Evolutionary conservation across 2,113 vertebrate genomes (phyloP), one percentile per base, ranked within the genome.

Genomic region (Alaudala cheleensis): DNA sequence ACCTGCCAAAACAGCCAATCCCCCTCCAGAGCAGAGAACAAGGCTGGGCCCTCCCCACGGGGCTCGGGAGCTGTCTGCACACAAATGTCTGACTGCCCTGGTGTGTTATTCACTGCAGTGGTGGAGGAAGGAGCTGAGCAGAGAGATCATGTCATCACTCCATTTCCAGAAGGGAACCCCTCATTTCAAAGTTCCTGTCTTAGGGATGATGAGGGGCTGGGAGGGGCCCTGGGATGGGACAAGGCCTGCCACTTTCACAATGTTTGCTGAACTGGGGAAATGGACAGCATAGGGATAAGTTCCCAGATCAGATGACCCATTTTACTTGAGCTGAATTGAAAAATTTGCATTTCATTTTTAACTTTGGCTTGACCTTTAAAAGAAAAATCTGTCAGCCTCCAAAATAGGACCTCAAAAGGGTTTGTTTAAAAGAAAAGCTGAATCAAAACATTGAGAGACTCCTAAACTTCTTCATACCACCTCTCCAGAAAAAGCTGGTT

Each of bases 321-420:
- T 96, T 93, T 69, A 85, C 53, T 79, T 64, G 47, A 81, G 34
- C 7, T 77, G 79, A 92, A 81, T 9, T 58, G 71, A 85, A 92
- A 40, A 89, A 64, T 76, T 87, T 87, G 29, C 37, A 37, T 95
- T 90, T 94, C 25, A 49, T 61, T 87, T 92, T 85, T 60, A 94
- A 49, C 47, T 81, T 66, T 58, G 25, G 25, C 33, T 95, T 93
- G 83, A 73, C 47, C 37, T 86, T 91, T 89, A 70, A 66, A 86
- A 66, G 18, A 81, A 93, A 92, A 91, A 50, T 22, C 8, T 42
- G 8, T 40, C 64, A 45, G 18, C 34, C 82, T 81, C 73, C 42
- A 87, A 94, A 95, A 71, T 1, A 14, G 17, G 70, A 79, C 13
- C 28, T 88, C 33, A 47, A 47, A 85, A 65, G 14, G 3, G 53